Evolutionary conservation across 2,888 invertebrate genomes (phyloP), one percentile per base, ranked within the genome.

Genomic region (Erynnis tages): DNA sequence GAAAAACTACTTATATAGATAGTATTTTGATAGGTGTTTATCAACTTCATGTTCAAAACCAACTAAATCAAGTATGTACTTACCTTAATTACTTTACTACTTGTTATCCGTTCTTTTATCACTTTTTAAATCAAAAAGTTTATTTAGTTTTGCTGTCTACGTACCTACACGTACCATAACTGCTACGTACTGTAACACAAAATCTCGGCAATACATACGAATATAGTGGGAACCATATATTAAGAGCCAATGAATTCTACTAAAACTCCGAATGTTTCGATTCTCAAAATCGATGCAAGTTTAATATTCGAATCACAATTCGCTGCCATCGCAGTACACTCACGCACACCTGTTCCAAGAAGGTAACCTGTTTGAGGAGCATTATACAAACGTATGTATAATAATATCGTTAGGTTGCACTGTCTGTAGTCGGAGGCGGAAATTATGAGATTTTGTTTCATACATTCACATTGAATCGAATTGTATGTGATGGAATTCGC

Each of bases 281-380:
- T 55, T 54, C 54, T 54, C 34, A 57, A 55, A 53, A 57, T 56
- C 53, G 44, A 58, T 35, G 38, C 23, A 37, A 21, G 47, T 57
- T 61, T 55, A 54, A 35, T 57, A 61, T 61, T 61, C 59, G 40
- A 48, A 50, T 48, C 59, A 58, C 50, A 43, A 27, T 49, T 41
- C 34, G 43, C 41, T 43, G 43, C 43, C 29, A 43, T 37, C 43
- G 52, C 40, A 44, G 40, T 44, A 52, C 43, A 27, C 50, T 43
- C 50, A 43, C 43, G 43, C 50, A 37, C 52, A 52, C 52, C 43
- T 44, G 52, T 60, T 61, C 61, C 54, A 30, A 53, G 63, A 62
- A 63, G 47, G 41, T 48, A 55, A 54, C 57, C 56, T 52, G 58
- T 52, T 54, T 46, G 48, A 38, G 54, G 21, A 41, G 41, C 49